Conservation (phyloP, 2,113 vertebrate species). For the Rostratula benghalensis region DNA sequence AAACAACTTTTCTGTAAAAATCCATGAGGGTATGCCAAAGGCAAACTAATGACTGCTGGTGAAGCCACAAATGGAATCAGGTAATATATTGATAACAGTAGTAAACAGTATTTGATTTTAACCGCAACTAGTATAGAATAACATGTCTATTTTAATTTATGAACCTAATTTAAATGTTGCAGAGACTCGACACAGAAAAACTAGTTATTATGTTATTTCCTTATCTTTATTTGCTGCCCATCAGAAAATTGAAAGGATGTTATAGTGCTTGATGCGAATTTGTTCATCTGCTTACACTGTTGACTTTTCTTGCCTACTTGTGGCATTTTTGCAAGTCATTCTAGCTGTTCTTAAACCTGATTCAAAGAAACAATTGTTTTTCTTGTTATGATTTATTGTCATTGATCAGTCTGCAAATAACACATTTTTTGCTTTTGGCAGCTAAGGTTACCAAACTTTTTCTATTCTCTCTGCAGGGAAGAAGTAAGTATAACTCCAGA, state of each 20-base stretch:
- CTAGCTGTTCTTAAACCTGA: neutral
- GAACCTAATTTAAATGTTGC: neutral
- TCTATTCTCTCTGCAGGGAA: neutral
- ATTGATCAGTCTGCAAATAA: constrained; percentile 2
- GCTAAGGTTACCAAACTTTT: neutral
- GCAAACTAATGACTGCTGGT: constrained; percentile 14
- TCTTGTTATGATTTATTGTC: constrained; percentile 50
- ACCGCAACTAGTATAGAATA: constrained; percentile 4
- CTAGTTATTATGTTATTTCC: neutral
- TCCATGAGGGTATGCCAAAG: neutral
- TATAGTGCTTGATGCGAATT: neutral
- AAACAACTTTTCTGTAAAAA: constrained; percentile 17
- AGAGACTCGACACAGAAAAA: neutral
- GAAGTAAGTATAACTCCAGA: neutral
- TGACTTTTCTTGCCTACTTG: neutral
- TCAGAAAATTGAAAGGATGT: neutral
- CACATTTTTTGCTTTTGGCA: constrained; percentile 1
- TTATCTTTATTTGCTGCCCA: neutral
- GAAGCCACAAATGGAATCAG: constrained; percentile 10
- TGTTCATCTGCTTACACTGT: neutral
- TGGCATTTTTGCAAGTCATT: neutral
- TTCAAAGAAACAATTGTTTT: constrained; percentile 32
- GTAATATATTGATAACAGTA: neutral
- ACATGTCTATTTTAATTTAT: constrained; percentile 46
- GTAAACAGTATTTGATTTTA: constrained; percentile 43